Base-by-base conservation (phyloP, 2,797 vertebrate species). In the Peromyscus nudipes region DNA sequence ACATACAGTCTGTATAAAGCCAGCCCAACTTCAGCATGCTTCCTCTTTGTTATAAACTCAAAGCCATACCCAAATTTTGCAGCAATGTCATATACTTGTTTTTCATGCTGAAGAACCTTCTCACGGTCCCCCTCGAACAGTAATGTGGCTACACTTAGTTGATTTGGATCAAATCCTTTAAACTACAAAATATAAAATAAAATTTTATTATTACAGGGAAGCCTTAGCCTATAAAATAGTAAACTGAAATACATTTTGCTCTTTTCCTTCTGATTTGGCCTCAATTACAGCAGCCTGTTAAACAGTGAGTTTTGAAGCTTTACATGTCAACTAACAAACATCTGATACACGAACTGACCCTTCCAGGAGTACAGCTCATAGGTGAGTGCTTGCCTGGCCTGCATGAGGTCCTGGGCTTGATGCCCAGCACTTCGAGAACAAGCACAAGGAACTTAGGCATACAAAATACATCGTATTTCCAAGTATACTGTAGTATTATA, bases 81-180 rank as follows among this genome's bases (percentile, higher is more conserved):
- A 96, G 99, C 99, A 62, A 99, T 99, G 98, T 99, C 99, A 97
- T 99, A 99, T 93, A 99, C 99, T 98, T 99, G 99, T 97, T 99
- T 99, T 98, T 99, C 99, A 31, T 99, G 99, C 98, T 99, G 99
- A 98, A 99, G 99, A 97, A 99, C 99, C 98, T 99, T 99, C 98
- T 99, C 99, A 67, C 99, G 99, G 97, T 99, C 98, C 69, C 99
- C 99, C 91, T 99, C 99, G 94, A 99, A 99, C 96, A 99, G 99
- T 96, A 99, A 99, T 2, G 99, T 99, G 95, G 99, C 99, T 87
- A 99, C 99, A 98, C 99, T 99, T 97, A 99, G 92, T 90, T 98
- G 93, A 98, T 99, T 99, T 79, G 99, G 99, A 98, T 99, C 99
- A 97, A 99, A 99, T 92, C 99, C 99, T 99, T 99, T 99, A 98